Base-by-base conservation (phyloP, 1,140 invertebrate genomes). In the Periplaneta americana region DNA sequence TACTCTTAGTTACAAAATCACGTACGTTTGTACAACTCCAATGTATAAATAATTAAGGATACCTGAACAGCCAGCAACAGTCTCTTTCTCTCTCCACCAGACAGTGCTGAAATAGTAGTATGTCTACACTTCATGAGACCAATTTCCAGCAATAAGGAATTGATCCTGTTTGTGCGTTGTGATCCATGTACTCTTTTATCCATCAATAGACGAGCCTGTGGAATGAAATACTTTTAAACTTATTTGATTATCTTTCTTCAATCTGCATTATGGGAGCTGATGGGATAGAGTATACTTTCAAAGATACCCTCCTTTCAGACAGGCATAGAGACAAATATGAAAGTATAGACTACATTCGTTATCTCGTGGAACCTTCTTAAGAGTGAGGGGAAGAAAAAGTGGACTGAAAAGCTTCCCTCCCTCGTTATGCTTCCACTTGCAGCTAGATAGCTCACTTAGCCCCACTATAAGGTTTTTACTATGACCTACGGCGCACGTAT, bases 121-220 rank as follows among this genome's bases (percentile, higher is more conserved):
- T 92, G 83, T 33, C 89, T 88, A 85, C 91, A 91, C 80, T 91
- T 90, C 33, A 84, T 85, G 5, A 97, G 87, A 0, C 95, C 94
- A 18, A 97, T 89, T 57, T 94, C 89, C 1, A 80, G 80, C 15
- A 90, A 75, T 36, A 90, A 83, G 32, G 80, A 80, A 3, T 83
- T 79, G 77, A 90, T 88, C 35, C 86, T 85, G 79, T 86, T 83
- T 15, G 83, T 87, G 33, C 87, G 84, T 8, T 85, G 34, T 10
- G 36, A 34, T 10, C 82, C 76, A 13, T 79, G 80, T 34, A 85
- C 83, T 74, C 86, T 83, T 80, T 84, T 81, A 82, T 88, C 87
- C 87, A 89, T 89, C 85, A 86, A 90, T 85, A 90, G 86, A 81
- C 85, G 84, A 31, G 88, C 88, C 89, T 89, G 74, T 17, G 74